Evolutionary conservation across 2,888 invertebrate genomes (phyloP).

Genomic region (Scelioninae gen. 1): DNA sequence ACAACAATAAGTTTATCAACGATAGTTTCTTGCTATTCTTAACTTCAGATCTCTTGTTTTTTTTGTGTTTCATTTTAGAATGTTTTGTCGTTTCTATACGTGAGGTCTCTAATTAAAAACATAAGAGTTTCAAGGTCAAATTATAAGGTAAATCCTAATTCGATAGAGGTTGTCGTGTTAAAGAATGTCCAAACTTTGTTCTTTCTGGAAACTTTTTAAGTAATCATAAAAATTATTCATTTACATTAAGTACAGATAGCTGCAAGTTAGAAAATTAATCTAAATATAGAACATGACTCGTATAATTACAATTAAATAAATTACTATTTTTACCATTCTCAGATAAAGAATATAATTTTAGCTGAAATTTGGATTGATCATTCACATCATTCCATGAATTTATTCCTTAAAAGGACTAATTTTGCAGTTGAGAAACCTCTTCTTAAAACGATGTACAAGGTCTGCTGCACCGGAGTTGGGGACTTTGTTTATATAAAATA

Average conservation of each 20-base stretch:
- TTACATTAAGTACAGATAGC: slow-evolving; percentile 15
- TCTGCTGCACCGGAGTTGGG: too few relatives aligned
- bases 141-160: not conserved
- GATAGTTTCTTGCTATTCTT: too few relatives aligned
- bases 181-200: not conserved
- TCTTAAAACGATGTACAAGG: not conserved
- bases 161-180: not conserved
- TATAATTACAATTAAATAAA: slow-evolving; percentile 15
- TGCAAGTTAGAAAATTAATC: slow-evolving; percentile 4
- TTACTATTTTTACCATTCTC: not conserved
- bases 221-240: not conserved
- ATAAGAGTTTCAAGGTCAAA: too few relatives aligned
- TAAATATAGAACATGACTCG: slow-evolving; percentile 1
- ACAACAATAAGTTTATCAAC: too few relatives aligned
- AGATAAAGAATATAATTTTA: slow-evolving; percentile 22
- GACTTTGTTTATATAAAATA: too few relatives aligned
- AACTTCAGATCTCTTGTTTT: too few relatives aligned
- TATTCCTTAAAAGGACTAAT: slow-evolving; percentile 6
- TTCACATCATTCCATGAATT: slow-evolving; percentile 22
- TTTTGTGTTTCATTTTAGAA: too few relatives aligned
- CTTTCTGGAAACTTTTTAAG: not conserved
- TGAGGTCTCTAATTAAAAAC: too few relatives aligned
- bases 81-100: too few relatives aligned
- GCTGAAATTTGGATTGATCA: slow-evolving; percentile 25
- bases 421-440: slow-evolving; percentile 4